phyloP scores from a whole-genome alignment of 2,113 vertebrate species.

The Oryzias curvinotus region DNA sequence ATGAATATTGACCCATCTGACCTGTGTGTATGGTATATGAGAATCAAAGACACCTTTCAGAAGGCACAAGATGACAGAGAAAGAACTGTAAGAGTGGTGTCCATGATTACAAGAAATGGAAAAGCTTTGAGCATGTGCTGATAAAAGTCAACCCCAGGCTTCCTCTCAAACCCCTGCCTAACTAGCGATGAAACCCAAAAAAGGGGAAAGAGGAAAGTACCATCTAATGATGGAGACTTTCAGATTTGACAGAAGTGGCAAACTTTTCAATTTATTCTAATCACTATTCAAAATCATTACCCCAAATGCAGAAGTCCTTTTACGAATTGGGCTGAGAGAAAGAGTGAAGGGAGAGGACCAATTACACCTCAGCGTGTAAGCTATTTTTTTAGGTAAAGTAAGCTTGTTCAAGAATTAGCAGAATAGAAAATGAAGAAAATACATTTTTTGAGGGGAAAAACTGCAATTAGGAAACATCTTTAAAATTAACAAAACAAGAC shows the following conservation, averaged over 20 bases:
- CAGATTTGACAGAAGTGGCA: slow-evolving; percentile 57
- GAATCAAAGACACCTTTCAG: slow-evolving; percentile 80
- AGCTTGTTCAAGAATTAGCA: slow-evolving; percentile 50
- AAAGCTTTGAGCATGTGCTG: slow-evolving; percentile 74
- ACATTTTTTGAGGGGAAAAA: slow-evolving; percentile 50
- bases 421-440: slow-evolving; percentile 60
- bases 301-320: slow-evolving; percentile 52
- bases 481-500: slow-evolving; percentile 34
- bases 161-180: slow-evolving; percentile 62
- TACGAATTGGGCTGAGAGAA: slow-evolving; percentile 51
- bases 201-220: slow-evolving; percentile 44
- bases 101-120: slow-evolving; percentile 81
- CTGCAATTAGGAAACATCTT: slow-evolving; percentile 17
- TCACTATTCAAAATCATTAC: slow-evolving; percentile 77
- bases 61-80: slow-evolving; percentile 68
- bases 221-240: slow-evolving; percentile 74
- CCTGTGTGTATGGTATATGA: slow-evolving; percentile 58
- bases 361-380: slow-evolving; percentile 67
- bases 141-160: slow-evolving; percentile 74
- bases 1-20: slow-evolving; percentile 62
- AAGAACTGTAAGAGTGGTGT: slow-evolving; percentile 70
- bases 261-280: slow-evolving; percentile 75
- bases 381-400: slow-evolving; percentile 50
- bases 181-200: slow-evolving; percentile 56
- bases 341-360: slow-evolving; percentile 47